Conservation (phyloP, 1,140 invertebrate genomes). For the Aphidius gifuensis region DNA sequence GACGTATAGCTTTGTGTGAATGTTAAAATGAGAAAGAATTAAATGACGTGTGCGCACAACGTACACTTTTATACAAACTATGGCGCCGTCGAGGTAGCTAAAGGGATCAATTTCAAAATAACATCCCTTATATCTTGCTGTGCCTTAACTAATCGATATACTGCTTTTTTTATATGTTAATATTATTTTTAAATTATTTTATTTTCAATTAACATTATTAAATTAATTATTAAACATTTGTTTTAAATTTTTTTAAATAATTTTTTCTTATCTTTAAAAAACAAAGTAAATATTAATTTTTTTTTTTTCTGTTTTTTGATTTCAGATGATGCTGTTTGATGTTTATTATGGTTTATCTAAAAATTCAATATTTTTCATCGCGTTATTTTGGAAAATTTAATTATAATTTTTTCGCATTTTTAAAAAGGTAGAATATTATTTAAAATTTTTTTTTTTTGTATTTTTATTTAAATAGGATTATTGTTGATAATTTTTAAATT, state of each 20-base stretch:
- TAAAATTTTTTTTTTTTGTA: too few species aligned
- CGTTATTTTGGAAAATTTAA: too few species aligned
- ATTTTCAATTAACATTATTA: too few species aligned
- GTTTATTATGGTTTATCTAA: neutral
- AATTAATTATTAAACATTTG: neutral
- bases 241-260: neutral
- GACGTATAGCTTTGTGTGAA: conserved; percentile 23
- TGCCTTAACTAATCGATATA: conserved; percentile 35
- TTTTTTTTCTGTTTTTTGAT: neutral
- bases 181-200: too few species aligned
- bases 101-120: conserved; percentile 53
- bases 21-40: conserved; percentile 31
- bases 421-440: too few species aligned
- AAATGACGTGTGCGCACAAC: conserved; percentile 48
- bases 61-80: conserved; percentile 49
- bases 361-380: too few species aligned
- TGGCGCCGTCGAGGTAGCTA: conserved; percentile 39
- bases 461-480: too few species aligned
- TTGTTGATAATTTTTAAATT: too few species aligned
- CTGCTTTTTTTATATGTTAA: too few species aligned
- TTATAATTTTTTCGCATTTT: too few species aligned
- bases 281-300: neutral
- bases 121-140: conserved; percentile 51
- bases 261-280: too few species aligned
- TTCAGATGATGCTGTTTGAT: neutral